Base-by-base conservation (phyloP, 2,797 vertebrate species). In the Brachyrhaphis roseni region DNA sequence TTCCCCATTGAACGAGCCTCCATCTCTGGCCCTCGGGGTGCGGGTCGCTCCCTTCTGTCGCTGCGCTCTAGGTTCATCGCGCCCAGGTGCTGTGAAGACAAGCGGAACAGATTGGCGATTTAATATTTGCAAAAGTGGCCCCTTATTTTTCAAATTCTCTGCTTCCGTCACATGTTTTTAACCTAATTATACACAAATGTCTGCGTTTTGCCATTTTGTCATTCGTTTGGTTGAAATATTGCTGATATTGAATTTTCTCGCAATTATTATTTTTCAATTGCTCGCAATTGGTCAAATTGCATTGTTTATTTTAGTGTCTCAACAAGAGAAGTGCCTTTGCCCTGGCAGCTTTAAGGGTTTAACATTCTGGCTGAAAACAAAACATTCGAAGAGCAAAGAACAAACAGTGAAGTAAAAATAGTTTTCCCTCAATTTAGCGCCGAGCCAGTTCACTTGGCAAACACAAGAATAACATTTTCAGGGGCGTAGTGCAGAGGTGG, bases 1-100 rank as follows among this genome's bases (percentile, higher is more conserved):
- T 97, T 98, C 86, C 93, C 95, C 82, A 91, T 88, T 82, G 95
- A 86, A 87, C 97, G 97, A 36, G 95, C 94, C 87, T 99, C 97
- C 97, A 97, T 97, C 81, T 98, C 97, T 53, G 94, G 81, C 80
- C 95, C 95, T 86, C 91, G 94, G 46, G 86, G 79, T 74, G 76
- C 82, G 26, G 93, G 92, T 76, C 93, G 91, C 80, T 93, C 91
- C 76, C 89, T 15, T 84, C 92, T 85, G 64, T 93, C 86, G 75
- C 91, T 62, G 93, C 93, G 95, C 93, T 96, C 95, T 92, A 91
- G 94, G 94, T 92, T 96, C 97, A 98, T 98, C 88, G 87, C 93
- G 91, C 89, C 74, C 80, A 85, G 76, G 47, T 28, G 80, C 93
- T 96, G 85, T 15, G 36, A 74, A 43, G 12, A 82, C 5, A 47